A percentile compares a stretch with the other conserved stretches of the same genome.
Conservation (phyloP, 2,888 invertebrate genomes). For the Melinaea marsaeus region DNA sequence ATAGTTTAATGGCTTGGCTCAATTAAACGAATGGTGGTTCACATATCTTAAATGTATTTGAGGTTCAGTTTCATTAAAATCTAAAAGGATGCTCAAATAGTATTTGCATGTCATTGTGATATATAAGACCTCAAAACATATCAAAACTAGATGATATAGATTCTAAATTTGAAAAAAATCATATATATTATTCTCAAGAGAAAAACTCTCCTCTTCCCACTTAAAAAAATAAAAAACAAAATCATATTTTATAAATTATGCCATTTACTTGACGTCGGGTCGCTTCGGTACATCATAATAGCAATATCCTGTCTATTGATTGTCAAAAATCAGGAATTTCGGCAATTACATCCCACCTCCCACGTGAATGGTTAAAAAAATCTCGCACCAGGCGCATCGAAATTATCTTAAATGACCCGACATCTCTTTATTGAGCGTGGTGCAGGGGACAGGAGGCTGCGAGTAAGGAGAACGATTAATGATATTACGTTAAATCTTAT, state of each 20-base stretch:
- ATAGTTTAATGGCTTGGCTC: constrained; percentile 25
- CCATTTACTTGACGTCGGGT: constrained; percentile 32
- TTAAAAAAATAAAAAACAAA: constrained; percentile 19
- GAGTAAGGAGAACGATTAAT: constrained; percentile 1
- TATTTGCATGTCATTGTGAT: no score
- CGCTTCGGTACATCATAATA: constrained; percentile 66
- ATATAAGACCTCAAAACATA: no score
- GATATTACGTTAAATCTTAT: no score
- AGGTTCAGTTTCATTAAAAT: no score
- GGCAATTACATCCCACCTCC: constrained; percentile 76
- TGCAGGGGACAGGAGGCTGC: constrained; percentile 37
- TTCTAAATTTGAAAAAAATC: background rate
- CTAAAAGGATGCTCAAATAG: no score
- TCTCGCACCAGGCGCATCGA: constrained; percentile 69
- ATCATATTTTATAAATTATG: constrained; percentile 31
- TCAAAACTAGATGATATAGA: no score
- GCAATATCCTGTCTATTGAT: constrained; percentile 76
- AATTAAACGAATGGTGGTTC: background rate
- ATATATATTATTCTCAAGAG: background rate
- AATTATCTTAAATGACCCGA: constrained; percentile 71
- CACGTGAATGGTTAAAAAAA: constrained; percentile 68
- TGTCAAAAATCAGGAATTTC: constrained; percentile 77
- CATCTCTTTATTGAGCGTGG: constrained; percentile 45
- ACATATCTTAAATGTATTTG: no score
- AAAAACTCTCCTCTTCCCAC: constrained; percentile 11